phyloP scores from a whole-genome alignment of 2,888 invertebrate species.

The Subacronicta megacephala region DNA sequence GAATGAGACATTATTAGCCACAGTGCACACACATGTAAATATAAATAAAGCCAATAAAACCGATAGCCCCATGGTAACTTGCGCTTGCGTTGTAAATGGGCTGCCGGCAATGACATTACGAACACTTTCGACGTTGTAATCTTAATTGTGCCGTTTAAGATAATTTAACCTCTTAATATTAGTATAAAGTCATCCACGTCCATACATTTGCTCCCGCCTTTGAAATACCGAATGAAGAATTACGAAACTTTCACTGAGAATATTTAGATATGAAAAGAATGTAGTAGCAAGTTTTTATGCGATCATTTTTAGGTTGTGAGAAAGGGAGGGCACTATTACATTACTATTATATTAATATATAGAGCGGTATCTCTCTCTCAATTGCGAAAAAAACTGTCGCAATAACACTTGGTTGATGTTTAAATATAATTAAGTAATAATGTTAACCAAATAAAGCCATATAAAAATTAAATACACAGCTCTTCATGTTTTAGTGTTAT shows the following conservation, averaged over 20 bases:
- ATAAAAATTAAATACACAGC: slow-evolving; percentile 7
- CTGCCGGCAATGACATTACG: slow-evolving; percentile 69
- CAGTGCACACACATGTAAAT: slow-evolving; percentile 54
- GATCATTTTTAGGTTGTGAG: no score
- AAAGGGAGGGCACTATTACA: no score
- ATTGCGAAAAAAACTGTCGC: no score
- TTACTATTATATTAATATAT: no score
- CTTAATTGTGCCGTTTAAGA: slow-evolving; percentile 78
- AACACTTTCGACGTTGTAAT: slow-evolving; percentile 73
- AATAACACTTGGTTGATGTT: background rate
- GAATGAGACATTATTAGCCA: slow-evolving; percentile 51
- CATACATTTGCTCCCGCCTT: slow-evolving; percentile 56
- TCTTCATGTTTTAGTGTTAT: slow-evolving; percentile 17
- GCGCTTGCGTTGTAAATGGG: slow-evolving; percentile 69
- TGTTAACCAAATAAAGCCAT: slow-evolving; percentile 13
- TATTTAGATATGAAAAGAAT: slow-evolving; percentile 19
- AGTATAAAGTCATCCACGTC: slow-evolving; percentile 69
- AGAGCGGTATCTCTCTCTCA: no score
- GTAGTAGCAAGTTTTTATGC: no score
- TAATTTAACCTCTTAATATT: slow-evolving; percentile 68
- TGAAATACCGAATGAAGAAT: slow-evolving; percentile 45
- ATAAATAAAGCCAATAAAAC: slow-evolving; percentile 60
- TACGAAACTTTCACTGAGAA: slow-evolving; percentile 26
- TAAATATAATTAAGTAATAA: slow-evolving; percentile 18
- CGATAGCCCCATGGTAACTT: slow-evolving; percentile 52